Conservation (phyloP, 1,140 invertebrate species). For the Muscidifurax raptorellus region DNA sequence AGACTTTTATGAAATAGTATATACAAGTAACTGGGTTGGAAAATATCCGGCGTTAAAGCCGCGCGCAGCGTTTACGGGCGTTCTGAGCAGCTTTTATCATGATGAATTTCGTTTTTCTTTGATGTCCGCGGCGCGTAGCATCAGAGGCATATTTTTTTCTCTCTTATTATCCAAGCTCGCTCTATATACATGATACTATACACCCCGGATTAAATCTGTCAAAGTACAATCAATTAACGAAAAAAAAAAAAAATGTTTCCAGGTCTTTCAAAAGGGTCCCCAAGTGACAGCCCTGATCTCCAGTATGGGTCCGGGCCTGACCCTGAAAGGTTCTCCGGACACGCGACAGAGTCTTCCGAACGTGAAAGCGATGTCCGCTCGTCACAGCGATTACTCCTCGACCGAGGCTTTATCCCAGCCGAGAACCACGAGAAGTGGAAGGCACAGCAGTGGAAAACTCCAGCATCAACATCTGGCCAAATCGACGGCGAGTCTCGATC, state of each 20-base stretch:
- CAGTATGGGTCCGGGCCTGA: constrained; percentile 77
- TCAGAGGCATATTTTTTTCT: background rate
- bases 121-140: background rate
- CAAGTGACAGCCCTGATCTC: constrained; percentile 77
- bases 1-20: background rate
- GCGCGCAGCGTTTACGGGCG: background rate
- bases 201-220: background rate
- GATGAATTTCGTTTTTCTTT: constrained; percentile 17
- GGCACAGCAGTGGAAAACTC: background rate
- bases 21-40: background rate
- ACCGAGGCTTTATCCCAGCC: constrained; percentile 43
- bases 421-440: background rate
- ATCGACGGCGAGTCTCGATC: constrained; percentile 69
- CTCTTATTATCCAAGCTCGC: background rate
- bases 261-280: constrained; percentile 81
- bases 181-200: background rate
- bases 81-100: background rate
- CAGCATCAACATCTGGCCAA: constrained; percentile 64
- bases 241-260: constrained; percentile 32
- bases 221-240: no score
- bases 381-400: constrained; percentile 65
- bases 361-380: constrained; percentile 50
- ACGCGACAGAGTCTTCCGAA: constrained; percentile 67
- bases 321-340: constrained; percentile 68
- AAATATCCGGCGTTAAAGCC: background rate